Evolutionary conservation across 2,888 invertebrate species (phyloP).

Genomic region (Isoperla grammatica): DNA sequence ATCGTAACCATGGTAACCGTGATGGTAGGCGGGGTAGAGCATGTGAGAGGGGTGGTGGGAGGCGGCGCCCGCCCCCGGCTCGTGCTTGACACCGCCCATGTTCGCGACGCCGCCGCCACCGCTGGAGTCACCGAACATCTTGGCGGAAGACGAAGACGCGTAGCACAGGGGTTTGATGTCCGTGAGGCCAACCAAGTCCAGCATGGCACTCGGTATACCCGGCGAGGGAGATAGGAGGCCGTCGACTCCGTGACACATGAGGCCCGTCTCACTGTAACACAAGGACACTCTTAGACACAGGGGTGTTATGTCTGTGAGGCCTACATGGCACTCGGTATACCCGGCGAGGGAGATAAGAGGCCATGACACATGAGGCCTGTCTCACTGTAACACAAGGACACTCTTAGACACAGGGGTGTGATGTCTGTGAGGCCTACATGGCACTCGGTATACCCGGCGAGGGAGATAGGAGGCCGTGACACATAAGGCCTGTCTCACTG

Average conservation of each 20-base stretch:
- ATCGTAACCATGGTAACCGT: conserved; percentile 26
- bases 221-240: conserved; percentile 14
- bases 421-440: no score
- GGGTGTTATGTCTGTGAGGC: no score
- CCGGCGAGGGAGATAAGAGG: no score
- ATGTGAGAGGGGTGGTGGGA: conserved; percentile 17
- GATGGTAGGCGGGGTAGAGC: conserved; percentile 25
- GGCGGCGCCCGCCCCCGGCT: conserved; percentile 2
- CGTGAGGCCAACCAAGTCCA: conserved; percentile 21
- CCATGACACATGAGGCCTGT: no score
- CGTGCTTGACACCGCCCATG: conserved; percentile 15
- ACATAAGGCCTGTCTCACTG: no score
- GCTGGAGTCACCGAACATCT: conserved; percentile 20
- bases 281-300: no score
- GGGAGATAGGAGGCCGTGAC: no score
- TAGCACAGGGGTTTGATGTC: conserved; percentile 28
- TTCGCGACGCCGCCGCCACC: conserved; percentile 12
- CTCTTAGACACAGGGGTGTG: no score
- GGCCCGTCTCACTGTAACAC: conserved; percentile 20
- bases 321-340: no score
- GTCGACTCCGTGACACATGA: conserved; percentile 22
- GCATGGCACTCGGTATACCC: neutral
- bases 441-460: no score
- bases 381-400: no score
- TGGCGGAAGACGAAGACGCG: conserved; percentile 19